phyloP scores from a whole-genome alignment of 2,797 vertebrate genomes.

The Botia almorhae region DNA sequence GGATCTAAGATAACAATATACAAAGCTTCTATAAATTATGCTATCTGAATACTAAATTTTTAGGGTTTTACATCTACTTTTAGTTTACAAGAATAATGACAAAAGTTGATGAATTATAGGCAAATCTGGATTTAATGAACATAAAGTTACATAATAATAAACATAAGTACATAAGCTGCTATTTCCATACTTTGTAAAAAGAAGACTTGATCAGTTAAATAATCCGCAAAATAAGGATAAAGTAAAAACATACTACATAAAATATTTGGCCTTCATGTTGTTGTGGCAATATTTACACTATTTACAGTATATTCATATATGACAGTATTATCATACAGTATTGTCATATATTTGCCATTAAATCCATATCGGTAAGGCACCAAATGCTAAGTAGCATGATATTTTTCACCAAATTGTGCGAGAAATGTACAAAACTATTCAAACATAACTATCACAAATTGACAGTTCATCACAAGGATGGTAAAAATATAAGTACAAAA shows the following conservation, averaged over 20 bases:
- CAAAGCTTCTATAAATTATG: not conserved
- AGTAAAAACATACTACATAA: conserved; percentile 77
- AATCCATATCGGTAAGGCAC: conserved; percentile 82
- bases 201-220: conserved; percentile 77
- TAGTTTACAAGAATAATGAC: conserved; percentile 35
- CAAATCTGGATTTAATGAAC: conserved; percentile 89
- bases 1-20: not conserved
- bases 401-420: conserved; percentile 78
- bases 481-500: conserved; percentile 76
- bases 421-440: conserved; percentile 63
- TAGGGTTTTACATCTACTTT: not conserved
- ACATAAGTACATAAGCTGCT: conserved; percentile 84
- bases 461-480: conserved; percentile 63
- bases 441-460: conserved; percentile 36
- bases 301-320: conserved; percentile 82
- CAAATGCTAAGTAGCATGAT: conserved; percentile 84
- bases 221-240: conserved; percentile 75
- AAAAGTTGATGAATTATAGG: conserved; percentile 70
- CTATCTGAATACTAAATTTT: not conserved
- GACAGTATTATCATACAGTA: conserved; percentile 77
- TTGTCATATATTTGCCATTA: conserved; percentile 82
- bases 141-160: conserved; percentile 76
- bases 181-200: conserved; percentile 83
- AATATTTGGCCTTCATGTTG: conserved; percentile 80
- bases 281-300: conserved; percentile 86